These are phyloP conservation scores for Quadriops clusia DNA, from an alignment of 2,888 invertebrate genomes.

Conservation along the genomic window DNA sequence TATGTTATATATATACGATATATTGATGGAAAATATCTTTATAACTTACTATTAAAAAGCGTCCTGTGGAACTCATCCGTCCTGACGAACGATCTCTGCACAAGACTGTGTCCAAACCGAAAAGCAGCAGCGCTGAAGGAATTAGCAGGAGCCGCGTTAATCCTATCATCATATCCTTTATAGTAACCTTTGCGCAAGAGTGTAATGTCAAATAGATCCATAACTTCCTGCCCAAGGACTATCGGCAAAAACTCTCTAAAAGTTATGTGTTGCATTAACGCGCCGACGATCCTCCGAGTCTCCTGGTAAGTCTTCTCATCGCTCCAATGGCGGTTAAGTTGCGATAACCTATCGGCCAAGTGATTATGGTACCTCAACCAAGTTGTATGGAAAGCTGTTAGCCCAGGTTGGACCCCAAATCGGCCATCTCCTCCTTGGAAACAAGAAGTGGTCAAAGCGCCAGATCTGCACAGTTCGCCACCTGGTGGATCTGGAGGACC, in stretches of 20 bases:
- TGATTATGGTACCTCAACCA: conserved; percentile 66
- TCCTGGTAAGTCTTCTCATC: conserved; percentile 82
- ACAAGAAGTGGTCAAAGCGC: conserved; percentile 62
- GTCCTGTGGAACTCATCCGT: conserved; percentile 58
- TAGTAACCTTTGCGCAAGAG: conserved; percentile 57
- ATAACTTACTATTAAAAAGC: conserved; percentile 62
- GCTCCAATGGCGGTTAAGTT: conserved; percentile 74
- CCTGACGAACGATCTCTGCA: conserved; percentile 65
- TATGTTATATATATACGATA: no score
- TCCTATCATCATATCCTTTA: conserved; percentile 52
- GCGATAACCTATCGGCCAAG: conserved; percentile 57
- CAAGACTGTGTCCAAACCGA: conserved; percentile 77
- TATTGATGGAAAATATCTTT: no score
- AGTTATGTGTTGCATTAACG: conserved; percentile 73
- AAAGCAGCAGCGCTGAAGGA: conserved; percentile 74
- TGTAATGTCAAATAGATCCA: conserved; percentile 63
- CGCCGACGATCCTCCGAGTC: conserved; percentile 67
- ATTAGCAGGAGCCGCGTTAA: conserved; percentile 66
- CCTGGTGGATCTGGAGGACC: conserved; percentile 41
- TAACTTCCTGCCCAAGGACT: conserved; percentile 62
- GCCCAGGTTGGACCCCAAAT: conserved; percentile 69
- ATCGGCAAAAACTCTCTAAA: conserved; percentile 75
- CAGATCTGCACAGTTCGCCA: conserved; percentile 58
- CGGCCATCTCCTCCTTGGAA: conserved; percentile 69
- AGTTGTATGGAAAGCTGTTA: conserved; percentile 62